These are phyloP conservation scores for Labia minor DNA, from an alignment of 2,888 invertebrate genomes.

Conservation along the genomic window DNA sequence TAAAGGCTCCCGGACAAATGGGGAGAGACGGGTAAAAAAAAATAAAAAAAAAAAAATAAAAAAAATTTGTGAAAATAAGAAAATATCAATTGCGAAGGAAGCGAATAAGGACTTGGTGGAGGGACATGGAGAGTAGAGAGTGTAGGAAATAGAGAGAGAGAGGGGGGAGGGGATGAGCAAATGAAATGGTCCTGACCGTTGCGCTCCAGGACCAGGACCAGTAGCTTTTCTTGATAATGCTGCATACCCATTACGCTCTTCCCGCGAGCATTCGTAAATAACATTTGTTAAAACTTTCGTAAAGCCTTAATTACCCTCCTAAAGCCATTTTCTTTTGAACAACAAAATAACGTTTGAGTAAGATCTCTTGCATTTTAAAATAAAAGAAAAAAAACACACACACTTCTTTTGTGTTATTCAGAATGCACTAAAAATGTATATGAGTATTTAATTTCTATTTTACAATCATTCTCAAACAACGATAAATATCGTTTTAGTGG, in stretches of 20 bases:
- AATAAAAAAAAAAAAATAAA: background rate
- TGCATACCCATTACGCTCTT: background rate
- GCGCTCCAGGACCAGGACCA: background rate
- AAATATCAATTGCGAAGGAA: background rate
- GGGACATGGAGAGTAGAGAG: no score
- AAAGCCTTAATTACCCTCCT: background rate
- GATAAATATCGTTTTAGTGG: no score
- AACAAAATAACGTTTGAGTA: background rate
- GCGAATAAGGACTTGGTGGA: no score
- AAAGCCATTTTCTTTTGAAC: background rate
- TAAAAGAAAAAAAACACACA: no score
- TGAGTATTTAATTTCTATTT: no score
- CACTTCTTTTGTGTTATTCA: no score
- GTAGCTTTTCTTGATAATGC: background rate
- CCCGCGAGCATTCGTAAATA: background rate
- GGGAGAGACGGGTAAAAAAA: background rate
- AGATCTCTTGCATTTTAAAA: no score
- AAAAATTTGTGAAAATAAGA: background rate
- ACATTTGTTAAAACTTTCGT: background rate
- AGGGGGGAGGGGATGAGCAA: conserved; percentile 16
- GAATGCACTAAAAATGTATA: no score
- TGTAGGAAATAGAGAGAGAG: no score
- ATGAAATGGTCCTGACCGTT: conserved; percentile 22
- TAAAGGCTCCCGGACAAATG: background rate
- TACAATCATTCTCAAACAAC: no score